Percentiles rank a stretch among this genome's conserved stretches.
These are phyloP conservation scores for Wasmannia auropunctata DNA, from an alignment of 1,140 invertebrate genomes.

Conservation along the genomic window DNA sequence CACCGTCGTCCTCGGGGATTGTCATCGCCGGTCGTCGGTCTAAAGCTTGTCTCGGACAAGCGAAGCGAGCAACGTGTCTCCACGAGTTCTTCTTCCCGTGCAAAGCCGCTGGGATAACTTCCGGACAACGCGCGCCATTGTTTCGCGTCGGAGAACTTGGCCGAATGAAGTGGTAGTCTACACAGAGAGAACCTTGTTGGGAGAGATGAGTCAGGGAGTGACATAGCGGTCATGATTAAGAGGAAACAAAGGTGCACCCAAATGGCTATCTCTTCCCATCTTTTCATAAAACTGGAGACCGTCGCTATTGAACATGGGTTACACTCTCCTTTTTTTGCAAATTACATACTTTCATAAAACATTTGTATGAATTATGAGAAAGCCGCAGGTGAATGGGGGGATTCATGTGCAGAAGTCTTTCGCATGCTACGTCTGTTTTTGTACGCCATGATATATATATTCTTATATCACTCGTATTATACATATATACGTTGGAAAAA, in stretches of 20 bases:
- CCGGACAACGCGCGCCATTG: slow-evolving; percentile 50
- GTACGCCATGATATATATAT: background rate
- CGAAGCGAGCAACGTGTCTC: slow-evolving; percentile 44
- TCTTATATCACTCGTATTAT: background rate
- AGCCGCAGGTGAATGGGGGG: background rate
- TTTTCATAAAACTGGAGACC: slow-evolving; percentile 47
- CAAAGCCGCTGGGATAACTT: slow-evolving; percentile 56
- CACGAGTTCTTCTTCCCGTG: slow-evolving; percentile 41
- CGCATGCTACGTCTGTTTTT: background rate
- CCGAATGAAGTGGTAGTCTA: slow-evolving; percentile 1
- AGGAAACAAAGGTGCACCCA: slow-evolving; percentile 38
- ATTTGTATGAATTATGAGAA: background rate
- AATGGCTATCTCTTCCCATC: slow-evolving; percentile 19
- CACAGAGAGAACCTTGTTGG: slow-evolving; percentile 1
- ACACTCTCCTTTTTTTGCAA: background rate
- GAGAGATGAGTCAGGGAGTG: slow-evolving; percentile 50
- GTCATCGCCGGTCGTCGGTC: slow-evolving; percentile 44
- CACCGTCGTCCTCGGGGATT: slow-evolving; percentile 35
- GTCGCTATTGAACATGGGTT: background rate
- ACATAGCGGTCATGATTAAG: slow-evolving; percentile 61
- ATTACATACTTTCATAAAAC: background rate
- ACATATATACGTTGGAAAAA: background rate
- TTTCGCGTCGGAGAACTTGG: slow-evolving; percentile 43
- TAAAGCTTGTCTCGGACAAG: slow-evolving; percentile 48
- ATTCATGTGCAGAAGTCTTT: slow-evolving; percentile 1